These are phyloP conservation scores for Terebella lapidaria DNA, from an alignment of 2,888 invertebrate genomes.

Conservation along the genomic window DNA sequence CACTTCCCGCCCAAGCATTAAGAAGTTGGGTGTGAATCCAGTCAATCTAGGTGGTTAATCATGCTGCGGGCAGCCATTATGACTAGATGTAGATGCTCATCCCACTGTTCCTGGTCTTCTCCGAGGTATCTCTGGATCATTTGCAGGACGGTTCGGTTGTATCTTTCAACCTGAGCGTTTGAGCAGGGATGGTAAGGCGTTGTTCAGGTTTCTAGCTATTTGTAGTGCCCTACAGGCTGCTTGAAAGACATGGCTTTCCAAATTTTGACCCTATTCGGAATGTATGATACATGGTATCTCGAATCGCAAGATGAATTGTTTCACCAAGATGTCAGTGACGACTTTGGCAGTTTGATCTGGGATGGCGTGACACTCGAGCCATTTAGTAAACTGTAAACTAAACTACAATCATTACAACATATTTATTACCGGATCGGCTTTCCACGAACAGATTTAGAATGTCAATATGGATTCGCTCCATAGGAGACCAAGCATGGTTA, in stretches of 20 bases:
- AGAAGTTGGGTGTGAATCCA: constrained; percentile 2
- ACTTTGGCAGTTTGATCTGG: not conserved
- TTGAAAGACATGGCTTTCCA: constrained; percentile 7
- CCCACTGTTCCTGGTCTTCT: not conserved
- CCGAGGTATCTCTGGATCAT: not conserved
- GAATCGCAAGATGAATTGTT: not conserved
- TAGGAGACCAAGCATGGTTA: no score
- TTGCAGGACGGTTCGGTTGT: not conserved
- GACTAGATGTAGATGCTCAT: not conserved
- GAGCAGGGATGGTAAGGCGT: constrained; percentile 16
- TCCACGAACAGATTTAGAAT: no score
- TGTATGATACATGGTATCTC: not conserved
- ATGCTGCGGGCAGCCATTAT: not conserved
- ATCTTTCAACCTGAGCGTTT: constrained; percentile 18
- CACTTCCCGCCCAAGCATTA: not conserved
- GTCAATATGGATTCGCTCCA: no score
- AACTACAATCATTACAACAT: not conserved
- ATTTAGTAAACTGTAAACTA: constrained; percentile 10
- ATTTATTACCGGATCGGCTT: constrained; percentile 2
- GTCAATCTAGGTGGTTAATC: not conserved
- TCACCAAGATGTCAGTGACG: not conserved
- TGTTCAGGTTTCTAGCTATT: constrained; percentile 14
- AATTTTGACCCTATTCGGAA: constrained; percentile 11
- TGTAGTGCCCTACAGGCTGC: constrained; percentile 8
- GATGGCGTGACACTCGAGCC: constrained; percentile 2